Evolutionary conservation across 2,113 vertebrate species (phyloP).

Genomic region (Garra rufa): DNA sequence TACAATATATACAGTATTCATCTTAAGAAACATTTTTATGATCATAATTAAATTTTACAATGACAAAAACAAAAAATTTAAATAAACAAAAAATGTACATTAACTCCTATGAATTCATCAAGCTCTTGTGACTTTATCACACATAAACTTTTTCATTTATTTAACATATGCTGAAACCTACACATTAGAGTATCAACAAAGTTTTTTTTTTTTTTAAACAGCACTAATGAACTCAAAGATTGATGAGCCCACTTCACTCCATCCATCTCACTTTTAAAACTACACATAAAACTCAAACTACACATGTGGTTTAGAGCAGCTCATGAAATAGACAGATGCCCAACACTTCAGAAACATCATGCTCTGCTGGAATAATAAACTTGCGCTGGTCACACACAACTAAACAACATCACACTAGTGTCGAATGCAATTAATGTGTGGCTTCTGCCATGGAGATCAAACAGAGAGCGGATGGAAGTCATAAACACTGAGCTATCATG

Average conservation of each 20-base stretch:
- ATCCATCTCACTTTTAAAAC: background rate
- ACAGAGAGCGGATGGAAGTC: background rate
- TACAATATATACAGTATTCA: too few species aligned
- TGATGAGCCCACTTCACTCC: background rate
- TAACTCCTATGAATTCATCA: too few species aligned
- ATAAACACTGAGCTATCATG: conserved; percentile 19
- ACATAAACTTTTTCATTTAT: too few species aligned
- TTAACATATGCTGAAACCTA: too few species aligned
- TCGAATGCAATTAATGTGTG: background rate
- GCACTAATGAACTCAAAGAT: background rate
- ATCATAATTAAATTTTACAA: too few species aligned
- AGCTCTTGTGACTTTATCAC: too few species aligned
- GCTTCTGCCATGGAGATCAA: background rate
- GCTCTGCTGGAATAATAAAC: background rate
- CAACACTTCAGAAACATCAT: background rate
- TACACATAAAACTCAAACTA: background rate
- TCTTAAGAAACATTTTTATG: too few species aligned
- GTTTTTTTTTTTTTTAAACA: background rate
- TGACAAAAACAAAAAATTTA: too few species aligned
- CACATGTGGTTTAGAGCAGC: background rate
- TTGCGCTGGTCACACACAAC: background rate
- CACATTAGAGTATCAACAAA: background rate
- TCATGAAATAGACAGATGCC: conserved; percentile 12
- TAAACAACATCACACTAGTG: background rate
- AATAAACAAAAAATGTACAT: too few species aligned